Conservation (phyloP, 2,888 invertebrate species). For the Xylophagus ater region DNA sequence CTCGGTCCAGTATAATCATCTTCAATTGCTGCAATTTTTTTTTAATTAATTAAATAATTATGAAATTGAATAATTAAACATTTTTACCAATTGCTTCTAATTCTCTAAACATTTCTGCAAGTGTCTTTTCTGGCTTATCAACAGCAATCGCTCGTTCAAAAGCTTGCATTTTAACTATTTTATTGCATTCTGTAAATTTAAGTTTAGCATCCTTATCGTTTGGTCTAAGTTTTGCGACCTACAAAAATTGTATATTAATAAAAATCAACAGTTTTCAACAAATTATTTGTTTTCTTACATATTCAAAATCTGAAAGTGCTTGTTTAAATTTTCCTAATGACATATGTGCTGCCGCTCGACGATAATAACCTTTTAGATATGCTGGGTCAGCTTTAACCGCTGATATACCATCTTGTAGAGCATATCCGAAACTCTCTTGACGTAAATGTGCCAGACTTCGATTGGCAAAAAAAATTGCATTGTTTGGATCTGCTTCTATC, state of each 20-base stretch:
- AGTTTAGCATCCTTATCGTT: conserved; percentile 87
- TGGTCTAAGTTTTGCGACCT: conserved; percentile 86
- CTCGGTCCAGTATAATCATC: conserved; percentile 87
- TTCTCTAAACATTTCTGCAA: conserved; percentile 74
- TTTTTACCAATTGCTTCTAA: conserved; percentile 77
- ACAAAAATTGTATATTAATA: conserved; percentile 12
- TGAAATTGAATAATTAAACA: not conserved
- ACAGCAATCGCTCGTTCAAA: conserved; percentile 96
- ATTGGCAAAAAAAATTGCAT: conserved; percentile 87
- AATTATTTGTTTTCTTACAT: conserved; percentile 48
- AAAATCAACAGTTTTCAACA: conserved; percentile 1
- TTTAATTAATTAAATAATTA: conserved; percentile 7
- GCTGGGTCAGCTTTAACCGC: conserved; percentile 80
- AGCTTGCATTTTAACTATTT: conserved; percentile 87
- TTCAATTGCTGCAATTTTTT: conserved; percentile 65
- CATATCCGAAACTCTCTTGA: conserved; percentile 91
- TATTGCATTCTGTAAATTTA: conserved; percentile 89
- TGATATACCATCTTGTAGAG: conserved; percentile 80
- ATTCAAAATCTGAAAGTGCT: conserved; percentile 94
- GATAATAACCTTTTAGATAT: conserved; percentile 94
- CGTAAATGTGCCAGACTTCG: conserved; percentile 90
- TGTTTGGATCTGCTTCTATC: conserved; percentile 70
- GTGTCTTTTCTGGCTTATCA: conserved; percentile 74
- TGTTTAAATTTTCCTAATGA: conserved; percentile 94
- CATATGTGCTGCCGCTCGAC: conserved; percentile 95